Evolutionary conservation across 2,113 vertebrate genomes (phyloP), one percentile per base, ranked within the genome.

Genomic region (Archocentrus centrarchus): DNA sequence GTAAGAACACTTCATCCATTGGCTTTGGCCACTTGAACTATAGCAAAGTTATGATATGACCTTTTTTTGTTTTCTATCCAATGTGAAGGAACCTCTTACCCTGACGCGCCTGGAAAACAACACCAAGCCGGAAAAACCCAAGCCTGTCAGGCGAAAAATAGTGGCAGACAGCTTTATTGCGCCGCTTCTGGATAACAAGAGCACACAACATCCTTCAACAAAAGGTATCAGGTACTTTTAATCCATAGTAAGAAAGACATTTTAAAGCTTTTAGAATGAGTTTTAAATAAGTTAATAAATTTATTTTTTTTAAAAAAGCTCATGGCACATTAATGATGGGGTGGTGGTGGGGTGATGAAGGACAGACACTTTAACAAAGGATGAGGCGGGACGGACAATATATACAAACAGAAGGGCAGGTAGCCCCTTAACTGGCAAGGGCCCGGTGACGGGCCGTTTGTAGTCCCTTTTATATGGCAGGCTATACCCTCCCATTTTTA

Each of bases 51-150:
- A 1, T 75, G 37, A 39, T 76, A 41, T 53, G n/a, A 30, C 44
- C 0, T 57, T 1, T 55, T 60, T 66, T 77, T 82, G 15, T 77
- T 80, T 2, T 88, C 20, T 90, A 7, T 60, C 22, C 41, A 30
- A 44, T 92, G 22, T 77, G 59, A 90, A 96, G 96, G 98, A 99
- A 90, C 98, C 96, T 11, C 93, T 97, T 37, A 96, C 97, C 32
- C 85, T 97, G 91, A 97, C 97, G 87, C 97, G 98, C 24, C 88
- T 98, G 86, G 98, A 99, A 88, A 98, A 97, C 89, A 96, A 95
- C 83, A 78, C 88, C 76, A 99, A 99, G 91, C 92, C 97, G 1
- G 98, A 99, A 10, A 99, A 99, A 89, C 97, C 96, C 39, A 99
- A 99, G 92, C 97, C 97, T 0, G 86, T 98, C 75, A 95, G 98